A percentile compares a stretch with the other conserved stretches of the same genome.
phyloP scores from a whole-genome alignment of 2,888 invertebrate species.

The Agrilus mali region DNA sequence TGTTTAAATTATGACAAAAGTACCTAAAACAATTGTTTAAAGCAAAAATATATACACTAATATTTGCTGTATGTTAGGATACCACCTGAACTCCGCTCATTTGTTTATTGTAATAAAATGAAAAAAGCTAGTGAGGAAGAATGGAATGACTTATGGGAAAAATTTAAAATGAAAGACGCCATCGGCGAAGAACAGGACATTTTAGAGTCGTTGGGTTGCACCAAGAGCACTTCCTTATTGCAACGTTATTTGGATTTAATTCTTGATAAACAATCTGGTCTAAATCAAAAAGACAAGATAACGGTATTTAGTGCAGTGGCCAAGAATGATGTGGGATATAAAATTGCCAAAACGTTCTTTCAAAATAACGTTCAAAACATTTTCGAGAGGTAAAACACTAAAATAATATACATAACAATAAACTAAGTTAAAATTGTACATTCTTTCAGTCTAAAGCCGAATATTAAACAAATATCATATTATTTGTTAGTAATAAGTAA shows the following conservation, averaged over 20 bases:
- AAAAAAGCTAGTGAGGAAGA: constrained; percentile 50
- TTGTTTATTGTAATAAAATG: constrained; percentile 63
- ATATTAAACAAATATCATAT: no score
- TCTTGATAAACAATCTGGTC: constrained; percentile 45
- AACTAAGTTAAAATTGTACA: no score
- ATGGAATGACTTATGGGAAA: constrained; percentile 65
- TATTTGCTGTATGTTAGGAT: constrained; percentile 38
- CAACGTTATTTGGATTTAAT: constrained; percentile 52
- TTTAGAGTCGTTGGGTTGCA: constrained; percentile 54
- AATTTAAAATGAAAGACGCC: constrained; percentile 49
- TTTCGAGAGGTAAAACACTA: constrained; percentile 45
- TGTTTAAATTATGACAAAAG: no score
- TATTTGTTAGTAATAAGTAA: no score
- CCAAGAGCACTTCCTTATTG: constrained; percentile 44
- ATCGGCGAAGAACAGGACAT: constrained; percentile 54
- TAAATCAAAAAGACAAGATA: constrained; percentile 57
- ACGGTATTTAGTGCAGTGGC: constrained; percentile 51
- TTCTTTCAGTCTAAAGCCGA: no score
- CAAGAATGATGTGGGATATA: constrained; percentile 53
- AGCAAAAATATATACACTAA: no score
- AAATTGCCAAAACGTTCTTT: constrained; percentile 59
- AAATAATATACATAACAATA: constrained; percentile 24
- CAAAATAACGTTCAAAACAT: constrained; percentile 50
- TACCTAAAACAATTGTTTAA: no score
- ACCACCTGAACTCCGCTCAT: constrained; percentile 54